Base-by-base conservation (phyloP, 1,140 invertebrate species). In the Euura lappo region DNA sequence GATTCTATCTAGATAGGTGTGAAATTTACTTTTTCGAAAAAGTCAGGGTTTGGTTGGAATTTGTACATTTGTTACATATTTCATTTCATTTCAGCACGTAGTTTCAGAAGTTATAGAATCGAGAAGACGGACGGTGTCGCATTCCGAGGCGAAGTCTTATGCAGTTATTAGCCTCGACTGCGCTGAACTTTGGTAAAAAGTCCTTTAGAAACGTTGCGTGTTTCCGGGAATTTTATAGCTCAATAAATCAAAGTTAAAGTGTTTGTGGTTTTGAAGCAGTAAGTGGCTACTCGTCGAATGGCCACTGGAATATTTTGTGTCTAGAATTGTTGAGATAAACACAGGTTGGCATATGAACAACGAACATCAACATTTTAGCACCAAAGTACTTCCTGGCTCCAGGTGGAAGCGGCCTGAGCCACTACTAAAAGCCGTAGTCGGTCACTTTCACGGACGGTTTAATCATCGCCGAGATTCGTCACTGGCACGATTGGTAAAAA, bases 391-490 rank as follows among this genome's bases (percentile, higher is more conserved):
- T 60, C 51, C 51, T 60, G 51, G 10, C 51, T 6, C 13, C 8
- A n/a, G 13, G 2, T 60, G 4, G 51, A 5, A 60, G 51, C 13
- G 51, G 6, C 13, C 3, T 60, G 51, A 11, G 51, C 51, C 51
- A 11, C 28, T 28, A 28, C 28, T 28, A 28, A 28, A 28, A 28
- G 28, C 28, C 28, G 51, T 60, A n/a, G 13, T 60, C 13, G 51
- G 51, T 60, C 51, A 60, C 51, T 60, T 60, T 60, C 51, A 60
- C 51, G 51, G 51, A 60, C 4, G 51, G 13, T 60, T 60, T 60
- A 60, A 60, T 60, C 8, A 60, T 11, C 8, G 51, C 51, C 5
- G 6, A 60, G 51, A 60, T 60, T 60, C 51, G 51, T 8, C 51
- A 60, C 10, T 60, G 10, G 51, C 51, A 60, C 5, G 51, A 60